Base-by-base conservation (phyloP, 2,888 invertebrate species). In the Perizoma flavofasciatum region DNA sequence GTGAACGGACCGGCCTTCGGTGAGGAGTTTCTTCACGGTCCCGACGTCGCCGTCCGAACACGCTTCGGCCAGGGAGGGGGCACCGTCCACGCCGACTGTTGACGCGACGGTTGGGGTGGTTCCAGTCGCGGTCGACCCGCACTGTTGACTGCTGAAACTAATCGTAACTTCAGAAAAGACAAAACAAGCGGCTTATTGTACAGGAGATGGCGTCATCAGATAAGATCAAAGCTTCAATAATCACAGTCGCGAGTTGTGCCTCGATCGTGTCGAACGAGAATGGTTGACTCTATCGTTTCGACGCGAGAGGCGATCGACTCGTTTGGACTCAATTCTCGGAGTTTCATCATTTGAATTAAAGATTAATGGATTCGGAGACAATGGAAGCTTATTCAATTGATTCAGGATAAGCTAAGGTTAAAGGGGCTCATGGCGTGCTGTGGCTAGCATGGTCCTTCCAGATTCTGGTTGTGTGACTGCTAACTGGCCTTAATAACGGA, bases 11-110 rank as follows among this genome's bases (percentile, higher is more conserved):
- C 97, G 95, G 52, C 98, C 98, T 89, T 98, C 98, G 51, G 97
- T 97, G 63, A 98, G 94, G 66, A 98, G 94, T 86, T 97, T 97
- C 74, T 96, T 95, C 57, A 98, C 98, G 22, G 98, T 97, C 71
- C 96, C 96, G 59, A 98, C 97, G 93, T 98, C 98, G 70, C 98
- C 98, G 92, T 98, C 98, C 66, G 96, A 97, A 82, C 98, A 98
- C 65, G 98, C 98, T 89, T 98, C 98, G 66, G 97, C 97, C 70
- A 98, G 92, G 53, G 97, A 96, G 70, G 96, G 94, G 69, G 94
- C 95, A 6, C 90, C 89, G 68, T 90, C 91, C 69, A 92, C 92
- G 73, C 92, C 93, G 66, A 89, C 86, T 0, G 86, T 68, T 50
- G 83, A 62, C 63, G 96, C 95, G 66, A 93, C 84, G 63, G 78